Conservation (phyloP, 1,140 invertebrate genomes). For the Coelopa frigida region DNA sequence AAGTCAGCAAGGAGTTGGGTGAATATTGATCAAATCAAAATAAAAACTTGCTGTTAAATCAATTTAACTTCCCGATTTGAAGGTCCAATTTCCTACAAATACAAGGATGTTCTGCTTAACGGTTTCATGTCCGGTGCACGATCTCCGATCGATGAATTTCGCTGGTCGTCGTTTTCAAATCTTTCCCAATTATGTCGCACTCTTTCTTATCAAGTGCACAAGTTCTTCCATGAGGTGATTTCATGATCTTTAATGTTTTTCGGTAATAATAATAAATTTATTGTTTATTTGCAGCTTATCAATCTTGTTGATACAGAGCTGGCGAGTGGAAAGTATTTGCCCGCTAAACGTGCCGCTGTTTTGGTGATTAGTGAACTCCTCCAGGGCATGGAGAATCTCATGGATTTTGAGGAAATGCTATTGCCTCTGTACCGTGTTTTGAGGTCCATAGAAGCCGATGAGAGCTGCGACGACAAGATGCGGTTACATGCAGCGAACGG, state of each 20-base stretch:
- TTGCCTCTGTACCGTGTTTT: conserved; percentile 58
- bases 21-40: conserved; percentile 24
- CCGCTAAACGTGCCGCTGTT: conserved; percentile 64
- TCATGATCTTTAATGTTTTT: conserved; percentile 3
- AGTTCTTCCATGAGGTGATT: conserved; percentile 60
- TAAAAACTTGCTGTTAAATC: not conserved
- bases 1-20: conserved; percentile 60
- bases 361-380: conserved; percentile 61
- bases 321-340: conserved; percentile 53
- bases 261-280: conserved; percentile 10
- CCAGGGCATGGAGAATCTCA: conserved; percentile 58
- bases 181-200: conserved; percentile 69
- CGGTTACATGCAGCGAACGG: conserved; percentile 62
- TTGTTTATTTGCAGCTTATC: conserved; percentile 50
- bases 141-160: conserved; percentile 58
- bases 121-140: conserved; percentile 57
- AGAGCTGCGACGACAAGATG: conserved; percentile 56
- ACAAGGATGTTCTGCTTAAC: conserved; percentile 61
- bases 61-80: conserved; percentile 11
- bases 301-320: conserved; percentile 56
- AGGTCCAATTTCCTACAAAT: conserved; percentile 62
- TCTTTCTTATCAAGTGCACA: conserved; percentile 62
- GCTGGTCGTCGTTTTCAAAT: conserved; percentile 71
- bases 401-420: conserved; percentile 55
- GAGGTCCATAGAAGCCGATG: conserved; percentile 53